These are phyloP conservation scores for Picus viridis DNA, from an alignment of 2,797 vertebrate genomes.

Conservation along the genomic window DNA sequence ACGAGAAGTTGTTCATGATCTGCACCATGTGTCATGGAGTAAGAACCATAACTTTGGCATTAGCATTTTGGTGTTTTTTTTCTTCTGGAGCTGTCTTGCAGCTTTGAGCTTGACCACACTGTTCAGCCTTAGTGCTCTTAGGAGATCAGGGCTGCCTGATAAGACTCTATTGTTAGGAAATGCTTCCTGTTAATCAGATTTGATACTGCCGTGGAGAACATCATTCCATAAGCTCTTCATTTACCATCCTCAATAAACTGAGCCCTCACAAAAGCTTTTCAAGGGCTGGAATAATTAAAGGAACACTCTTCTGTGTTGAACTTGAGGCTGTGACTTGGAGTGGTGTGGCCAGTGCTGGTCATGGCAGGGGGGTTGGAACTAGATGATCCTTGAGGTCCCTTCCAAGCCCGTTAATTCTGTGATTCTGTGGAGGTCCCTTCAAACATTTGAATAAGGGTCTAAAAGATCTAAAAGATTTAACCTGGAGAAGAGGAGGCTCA, in stretches of 20 bases:
- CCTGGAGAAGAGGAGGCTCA: too few species aligned
- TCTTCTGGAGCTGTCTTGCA: not conserved
- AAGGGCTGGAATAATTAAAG: not conserved
- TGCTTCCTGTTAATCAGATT: not conserved
- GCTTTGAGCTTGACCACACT: not conserved
- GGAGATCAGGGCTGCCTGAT: not conserved
- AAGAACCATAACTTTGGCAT: not conserved
- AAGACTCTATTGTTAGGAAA: not conserved
- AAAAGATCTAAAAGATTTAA: too few species aligned
- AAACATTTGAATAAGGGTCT: not conserved
- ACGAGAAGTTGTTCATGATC: not conserved
- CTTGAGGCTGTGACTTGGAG: not conserved
- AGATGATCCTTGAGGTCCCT: too few species aligned
- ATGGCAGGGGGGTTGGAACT: too few species aligned
- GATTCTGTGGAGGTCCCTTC: not conserved
- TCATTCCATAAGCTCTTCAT: not conserved
- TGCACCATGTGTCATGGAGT: not conserved
- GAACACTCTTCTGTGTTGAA: not conserved
- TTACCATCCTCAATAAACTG: not conserved
- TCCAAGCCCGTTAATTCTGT: too few species aligned
- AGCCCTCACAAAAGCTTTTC: not conserved
- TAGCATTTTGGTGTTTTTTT: not conserved
- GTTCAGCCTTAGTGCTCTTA: not conserved
- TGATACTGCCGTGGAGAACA: not conserved
- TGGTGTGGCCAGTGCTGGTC: not conserved